Conservation (phyloP, 2,113 vertebrate genomes). For the Ochotona curzoniae region DNA sequence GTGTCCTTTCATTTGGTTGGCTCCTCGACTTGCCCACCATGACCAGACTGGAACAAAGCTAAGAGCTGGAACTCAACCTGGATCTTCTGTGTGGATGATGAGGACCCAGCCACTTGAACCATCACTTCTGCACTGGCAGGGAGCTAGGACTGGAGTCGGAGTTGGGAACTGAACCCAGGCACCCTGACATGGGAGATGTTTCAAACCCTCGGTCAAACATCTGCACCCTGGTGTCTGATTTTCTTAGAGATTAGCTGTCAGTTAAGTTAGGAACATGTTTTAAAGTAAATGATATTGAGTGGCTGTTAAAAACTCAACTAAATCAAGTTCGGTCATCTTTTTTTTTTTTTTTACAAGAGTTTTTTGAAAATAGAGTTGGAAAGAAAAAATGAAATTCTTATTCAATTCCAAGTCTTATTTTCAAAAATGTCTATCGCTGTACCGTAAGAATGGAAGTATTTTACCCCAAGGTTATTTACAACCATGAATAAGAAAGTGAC, state of each 20-base stretch:
- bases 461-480: not conserved
- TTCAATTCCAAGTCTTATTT: not conserved
- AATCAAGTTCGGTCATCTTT: not conserved
- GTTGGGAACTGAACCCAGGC: no score
- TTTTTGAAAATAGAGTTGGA: not conserved
- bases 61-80: no score
- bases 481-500: not conserved
- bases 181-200: no score
- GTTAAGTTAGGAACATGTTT: not conserved
- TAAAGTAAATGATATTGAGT: not conserved
- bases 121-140: no score
- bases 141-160: no score
- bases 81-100: no score
- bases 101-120: no score
- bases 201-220: no score
- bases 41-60: no score
- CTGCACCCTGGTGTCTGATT: not conserved
- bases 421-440: not conserved
- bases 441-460: constrained; percentile 12
- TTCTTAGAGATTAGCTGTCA: not conserved
- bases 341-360: not conserved
- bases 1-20: no score
- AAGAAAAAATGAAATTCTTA: not conserved
- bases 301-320: not conserved
- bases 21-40: no score